These are phyloP conservation scores for Embidobia sp. DNA, from an alignment of 2,888 invertebrate species.

Conservation along the genomic window DNA sequence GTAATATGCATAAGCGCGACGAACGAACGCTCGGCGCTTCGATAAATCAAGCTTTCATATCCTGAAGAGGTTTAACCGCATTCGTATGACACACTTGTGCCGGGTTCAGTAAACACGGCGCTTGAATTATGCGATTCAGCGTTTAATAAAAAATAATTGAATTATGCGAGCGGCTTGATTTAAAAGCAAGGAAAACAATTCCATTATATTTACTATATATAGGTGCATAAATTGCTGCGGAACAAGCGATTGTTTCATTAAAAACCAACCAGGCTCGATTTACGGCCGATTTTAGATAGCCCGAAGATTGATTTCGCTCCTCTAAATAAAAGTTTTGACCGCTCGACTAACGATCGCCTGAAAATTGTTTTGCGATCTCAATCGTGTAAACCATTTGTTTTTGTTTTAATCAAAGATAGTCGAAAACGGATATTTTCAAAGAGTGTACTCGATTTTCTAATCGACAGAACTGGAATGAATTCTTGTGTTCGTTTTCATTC, in stretches of 20 bases:
- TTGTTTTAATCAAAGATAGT: no score
- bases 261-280: constrained; percentile 4
- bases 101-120: constrained; percentile 52
- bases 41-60: constrained; percentile 65
- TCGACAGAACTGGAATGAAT: no score
- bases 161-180: constrained; percentile 24
- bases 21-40: constrained; percentile 38
- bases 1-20: constrained; percentile 51
- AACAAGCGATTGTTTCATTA: constrained; percentile 21
- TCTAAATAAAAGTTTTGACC: neutral
- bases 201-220: constrained; percentile 26
- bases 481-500: no score
- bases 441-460: no score
- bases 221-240: constrained; percentile 8
- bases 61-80: constrained; percentile 63
- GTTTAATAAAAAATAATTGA: constrained; percentile 51
- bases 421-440: no score
- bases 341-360: constrained; percentile 6
- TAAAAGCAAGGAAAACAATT: constrained; percentile 18
- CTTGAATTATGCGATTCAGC: constrained; percentile 26
- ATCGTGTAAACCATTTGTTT: neutral
- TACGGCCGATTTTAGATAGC: constrained; percentile 6
- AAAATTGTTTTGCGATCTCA: constrained; percentile 14
- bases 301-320: neutral
- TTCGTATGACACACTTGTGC: constrained; percentile 61